Evolutionary conservation across 2,797 vertebrate genomes (phyloP), one percentile per base, ranked within the genome.

Genomic region (Neoniphon sammara): DNA sequence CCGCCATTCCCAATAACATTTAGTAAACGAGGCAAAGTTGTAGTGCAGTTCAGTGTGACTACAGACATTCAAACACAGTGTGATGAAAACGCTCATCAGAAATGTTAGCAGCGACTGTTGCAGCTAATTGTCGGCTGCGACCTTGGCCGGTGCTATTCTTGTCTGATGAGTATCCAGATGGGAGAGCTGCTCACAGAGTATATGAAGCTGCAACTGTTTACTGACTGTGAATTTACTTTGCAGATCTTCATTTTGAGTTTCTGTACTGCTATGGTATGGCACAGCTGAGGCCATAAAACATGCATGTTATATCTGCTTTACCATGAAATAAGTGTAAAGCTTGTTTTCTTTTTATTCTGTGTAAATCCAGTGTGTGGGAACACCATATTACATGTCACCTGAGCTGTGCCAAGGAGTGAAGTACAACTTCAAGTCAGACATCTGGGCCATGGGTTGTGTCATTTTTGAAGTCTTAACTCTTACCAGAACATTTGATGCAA

Each of bases 341-440:
- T 23, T 0, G 49, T 23, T 49, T n/a, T 55, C 2, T 8, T 23
- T n/a, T 20, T 49, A 53, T 25, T 66, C 31, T 59, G 78, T 74
- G 44, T 84, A 1, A 65, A 36, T 83, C 62, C 78, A 99, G 98
- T 96, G 97, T 91, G 98, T 99, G 27, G 98, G 98, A 87, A 99
- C 98, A 11, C 97, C 98, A 0, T 98, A 99, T 88, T 99, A 99
- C 90, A 99, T 99, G 98, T 99, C 98, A 63, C 98, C 98, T 54
- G 98, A 99, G 85, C 93, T 99, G 66, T 99, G 98, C 85, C 98
- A 99, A 85, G 98, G 98, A 73, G 90, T 96, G 34, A 99, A 98
- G 87, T 99, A 99, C 92, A 99, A 96, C 93, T 99, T 97, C 86
- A 99, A 99, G 88, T 99, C 98, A 1, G 98, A 99, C 90, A 99